Conservation (phyloP, 2,888 invertebrate species). For the Julus scandinavius region DNA sequence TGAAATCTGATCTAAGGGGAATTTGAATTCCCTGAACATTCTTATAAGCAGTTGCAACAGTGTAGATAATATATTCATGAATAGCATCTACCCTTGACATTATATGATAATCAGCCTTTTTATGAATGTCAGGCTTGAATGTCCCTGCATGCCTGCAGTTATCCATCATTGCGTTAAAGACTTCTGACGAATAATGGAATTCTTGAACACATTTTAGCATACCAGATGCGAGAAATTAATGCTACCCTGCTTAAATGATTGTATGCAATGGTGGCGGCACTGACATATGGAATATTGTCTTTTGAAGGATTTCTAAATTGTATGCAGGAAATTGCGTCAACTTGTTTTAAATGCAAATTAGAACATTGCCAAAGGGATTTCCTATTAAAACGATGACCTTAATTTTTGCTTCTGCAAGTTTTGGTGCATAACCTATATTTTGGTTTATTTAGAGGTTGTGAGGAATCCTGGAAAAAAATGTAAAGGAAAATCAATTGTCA, state of each 20-base stretch:
- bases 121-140: background rate
- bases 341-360: constrained; percentile 28
- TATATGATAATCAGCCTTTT: background rate
- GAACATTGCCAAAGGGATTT: background rate
- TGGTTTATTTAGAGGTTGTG: background rate
- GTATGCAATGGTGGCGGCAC: background rate
- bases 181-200: background rate
- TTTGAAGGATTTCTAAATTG: background rate
- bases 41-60: background rate
- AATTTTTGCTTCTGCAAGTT: background rate
- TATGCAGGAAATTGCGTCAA: constrained; percentile 22
- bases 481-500: background rate
- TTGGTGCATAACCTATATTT: background rate
- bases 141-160: background rate
- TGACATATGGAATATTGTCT: background rate
- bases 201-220: background rate
- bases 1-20: background rate
- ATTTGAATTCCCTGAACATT: background rate
- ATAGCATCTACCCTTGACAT: background rate
- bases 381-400: background rate
- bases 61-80: background rate
- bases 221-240: background rate
- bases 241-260: background rate
- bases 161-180: background rate
- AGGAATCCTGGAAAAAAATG: background rate